These are phyloP conservation scores for Drosophila suboccidentalis DNA, from an alignment of 2,888 invertebrate genomes.

Conservation along the genomic window DNA sequence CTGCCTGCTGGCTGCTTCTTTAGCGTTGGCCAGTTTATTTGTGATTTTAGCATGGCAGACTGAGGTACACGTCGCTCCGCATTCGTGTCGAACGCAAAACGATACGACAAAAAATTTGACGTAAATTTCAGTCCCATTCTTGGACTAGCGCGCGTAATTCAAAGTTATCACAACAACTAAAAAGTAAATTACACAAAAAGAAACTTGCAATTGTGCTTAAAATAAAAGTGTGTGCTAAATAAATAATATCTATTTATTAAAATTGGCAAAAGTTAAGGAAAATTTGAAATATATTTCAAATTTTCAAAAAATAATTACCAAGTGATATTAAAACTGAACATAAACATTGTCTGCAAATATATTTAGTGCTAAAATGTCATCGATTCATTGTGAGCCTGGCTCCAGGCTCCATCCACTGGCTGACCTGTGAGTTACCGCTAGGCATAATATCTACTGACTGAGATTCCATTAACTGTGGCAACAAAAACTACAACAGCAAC, in stretches of 20 bases:
- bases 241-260: constrained; percentile 17
- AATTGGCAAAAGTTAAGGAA: constrained; percentile 38
- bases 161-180: constrained; percentile 63
- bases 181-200: constrained; percentile 2
- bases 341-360: constrained; percentile 23
- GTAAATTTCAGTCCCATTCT: constrained; percentile 63
- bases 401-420: constrained; percentile 55
- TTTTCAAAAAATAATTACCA: neutral
- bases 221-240: constrained; percentile 36
- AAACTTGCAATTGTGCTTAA: constrained; percentile 17
- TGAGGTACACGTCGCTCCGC: constrained; percentile 79
- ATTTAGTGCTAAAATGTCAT: constrained; percentile 52
- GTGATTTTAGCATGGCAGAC: constrained; percentile 84
- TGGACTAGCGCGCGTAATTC: constrained; percentile 72
- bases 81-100: constrained; percentile 71
- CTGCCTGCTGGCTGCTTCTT: constrained; percentile 82
- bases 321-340: constrained; percentile 37
- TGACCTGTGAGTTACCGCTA: constrained; percentile 57
- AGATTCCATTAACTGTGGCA: constrained; percentile 24
- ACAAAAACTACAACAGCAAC: constrained; percentile 6
- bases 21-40: constrained; percentile 82
- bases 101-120: constrained; percentile 71
- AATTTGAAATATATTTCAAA: constrained; percentile 22
- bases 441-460: constrained; percentile 53
- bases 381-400: constrained; percentile 63